Conservation (phyloP, 2,888 invertebrate genomes). For the Drosophila antonietae region DNA sequence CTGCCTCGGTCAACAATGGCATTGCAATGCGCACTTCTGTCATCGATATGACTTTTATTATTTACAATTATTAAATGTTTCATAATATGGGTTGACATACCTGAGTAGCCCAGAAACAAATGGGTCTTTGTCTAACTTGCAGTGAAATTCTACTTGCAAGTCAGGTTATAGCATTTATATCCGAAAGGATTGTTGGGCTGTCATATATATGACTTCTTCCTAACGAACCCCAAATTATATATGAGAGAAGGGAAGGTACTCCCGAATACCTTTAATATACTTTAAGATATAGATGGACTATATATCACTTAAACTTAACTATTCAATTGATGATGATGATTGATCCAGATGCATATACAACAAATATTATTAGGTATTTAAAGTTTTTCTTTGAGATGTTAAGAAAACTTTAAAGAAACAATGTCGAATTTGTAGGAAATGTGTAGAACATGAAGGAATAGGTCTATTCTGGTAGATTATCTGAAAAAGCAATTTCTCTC, state of each 20-base stretch:
- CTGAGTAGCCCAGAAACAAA: background rate
- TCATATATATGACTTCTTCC: background rate
- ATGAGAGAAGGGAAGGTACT: too few relatives aligned
- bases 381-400: too few relatives aligned
- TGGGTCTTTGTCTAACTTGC: background rate
- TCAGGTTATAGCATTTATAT: background rate
- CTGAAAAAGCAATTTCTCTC: background rate
- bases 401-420: too few relatives aligned
- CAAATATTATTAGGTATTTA: too few relatives aligned
- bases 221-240: background rate
- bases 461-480: background rate
- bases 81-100: background rate
- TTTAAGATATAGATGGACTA: too few relatives aligned
- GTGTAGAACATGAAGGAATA: background rate
- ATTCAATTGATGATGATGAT: too few relatives aligned
- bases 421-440: too few relatives aligned
- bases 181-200: background rate
- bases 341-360: too few relatives aligned
- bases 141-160: background rate
- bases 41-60: constrained; percentile 13
- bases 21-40: constrained; percentile 12
- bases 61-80: constrained; percentile 3
- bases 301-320: too few relatives aligned
- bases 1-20: constrained; percentile 18
- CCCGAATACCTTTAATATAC: too few relatives aligned